Percentiles rank a stretch among this genome's conserved stretches.
phyloP scores from a whole-genome alignment of 2,113 vertebrate genomes.

The Entomyzon cyanotis region DNA sequence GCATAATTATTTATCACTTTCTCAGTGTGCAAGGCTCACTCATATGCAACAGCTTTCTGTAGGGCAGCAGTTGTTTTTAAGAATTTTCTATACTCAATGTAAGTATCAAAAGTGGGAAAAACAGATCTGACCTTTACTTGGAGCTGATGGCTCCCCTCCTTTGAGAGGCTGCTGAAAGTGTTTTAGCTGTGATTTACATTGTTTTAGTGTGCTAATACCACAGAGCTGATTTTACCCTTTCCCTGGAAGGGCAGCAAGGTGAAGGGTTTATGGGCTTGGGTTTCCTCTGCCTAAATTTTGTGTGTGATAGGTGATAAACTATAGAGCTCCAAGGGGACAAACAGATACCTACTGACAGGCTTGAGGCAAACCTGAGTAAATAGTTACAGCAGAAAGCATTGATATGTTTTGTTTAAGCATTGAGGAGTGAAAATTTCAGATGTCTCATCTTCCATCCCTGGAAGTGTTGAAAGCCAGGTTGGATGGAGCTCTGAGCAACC shows the following conservation, averaged over 20 bases:
- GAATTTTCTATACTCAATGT: not conserved
- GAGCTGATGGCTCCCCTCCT: not conserved
- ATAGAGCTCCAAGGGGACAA: accelerated
- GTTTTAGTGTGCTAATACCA: not conserved
- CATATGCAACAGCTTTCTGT: not conserved
- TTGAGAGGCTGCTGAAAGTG: not conserved
- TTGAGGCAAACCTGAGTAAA: not conserved
- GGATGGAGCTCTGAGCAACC: not conserved
- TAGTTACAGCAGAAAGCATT: not conserved
- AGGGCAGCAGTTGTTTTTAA: not conserved
- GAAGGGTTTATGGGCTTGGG: not conserved
- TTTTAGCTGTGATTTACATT: not conserved
- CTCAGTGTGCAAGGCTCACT: not conserved
- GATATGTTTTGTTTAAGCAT: not conserved
- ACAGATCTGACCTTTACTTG: not conserved
- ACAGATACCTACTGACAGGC: not conserved
- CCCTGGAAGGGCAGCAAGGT: not conserved
- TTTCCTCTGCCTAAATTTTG: not conserved
- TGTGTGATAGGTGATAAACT: not conserved
- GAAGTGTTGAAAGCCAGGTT: not conserved
- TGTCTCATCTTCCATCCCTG: not conserved
- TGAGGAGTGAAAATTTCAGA: not conserved
- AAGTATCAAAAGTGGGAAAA: not conserved
- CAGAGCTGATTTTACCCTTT: not conserved
- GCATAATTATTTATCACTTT: conserved; percentile 12